These are phyloP conservation scores for Pseudochirops corinnae DNA, from an alignment of 2,797 vertebrate species.

Conservation along the genomic window DNA sequence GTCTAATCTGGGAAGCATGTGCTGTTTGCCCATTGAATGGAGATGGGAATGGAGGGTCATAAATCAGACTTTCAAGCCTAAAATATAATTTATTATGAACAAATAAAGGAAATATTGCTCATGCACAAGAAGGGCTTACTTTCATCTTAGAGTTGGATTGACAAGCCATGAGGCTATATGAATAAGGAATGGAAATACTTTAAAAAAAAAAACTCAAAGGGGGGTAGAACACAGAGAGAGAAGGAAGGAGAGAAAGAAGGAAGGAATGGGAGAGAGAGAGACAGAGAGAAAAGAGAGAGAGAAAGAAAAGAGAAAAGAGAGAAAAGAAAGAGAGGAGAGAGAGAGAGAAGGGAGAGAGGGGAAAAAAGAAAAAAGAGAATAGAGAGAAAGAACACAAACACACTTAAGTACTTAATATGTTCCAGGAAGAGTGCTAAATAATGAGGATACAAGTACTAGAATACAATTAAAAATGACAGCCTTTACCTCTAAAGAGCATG, in stretches of 20 bases:
- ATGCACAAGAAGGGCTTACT: conserved; percentile 64
- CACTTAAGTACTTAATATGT: not conserved
- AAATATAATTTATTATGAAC: conserved; percentile 74
- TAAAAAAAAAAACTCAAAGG: not conserved
- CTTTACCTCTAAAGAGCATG: not conserved
- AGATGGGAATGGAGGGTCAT: conserved; percentile 60
- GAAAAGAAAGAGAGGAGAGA: too few relatives aligned
- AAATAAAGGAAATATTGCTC: conserved; percentile 75
- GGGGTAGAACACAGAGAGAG: too few relatives aligned
- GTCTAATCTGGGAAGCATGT: conserved; percentile 53
- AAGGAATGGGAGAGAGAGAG: too few relatives aligned
- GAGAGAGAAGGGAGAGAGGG: too few relatives aligned
- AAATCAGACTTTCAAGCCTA: conserved; percentile 62
- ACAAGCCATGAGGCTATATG: conserved; percentile 51
- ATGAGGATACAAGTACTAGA: not conserved
- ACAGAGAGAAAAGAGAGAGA: not conserved
- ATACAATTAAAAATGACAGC: not conserved
- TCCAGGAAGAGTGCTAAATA: not conserved
- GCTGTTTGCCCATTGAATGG: conserved; percentile 51
- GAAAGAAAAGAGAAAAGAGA: too few relatives aligned
- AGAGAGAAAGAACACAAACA: not conserved
- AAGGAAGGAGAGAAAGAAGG: too few relatives aligned
- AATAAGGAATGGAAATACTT: conserved; percentile 49
- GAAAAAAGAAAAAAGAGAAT: not conserved
- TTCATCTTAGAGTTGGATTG: conserved; percentile 72